Conservation (phyloP, 2,113 vertebrate genomes). For the Phylloscopus trochiloides region DNA sequence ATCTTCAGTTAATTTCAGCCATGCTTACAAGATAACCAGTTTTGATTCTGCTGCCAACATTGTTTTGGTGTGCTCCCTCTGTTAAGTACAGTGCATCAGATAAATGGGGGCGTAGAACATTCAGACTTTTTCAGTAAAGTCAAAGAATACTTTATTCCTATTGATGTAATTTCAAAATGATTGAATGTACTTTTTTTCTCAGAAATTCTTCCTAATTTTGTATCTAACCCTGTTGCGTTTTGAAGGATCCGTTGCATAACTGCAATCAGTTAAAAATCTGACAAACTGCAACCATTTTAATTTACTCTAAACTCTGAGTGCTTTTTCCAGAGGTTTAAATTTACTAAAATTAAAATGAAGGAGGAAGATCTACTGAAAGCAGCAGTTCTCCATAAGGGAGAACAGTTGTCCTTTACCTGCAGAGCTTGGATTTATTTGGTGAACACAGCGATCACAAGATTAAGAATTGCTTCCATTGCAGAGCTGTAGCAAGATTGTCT, state of each 20-base stretch:
- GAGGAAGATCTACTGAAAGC: background rate
- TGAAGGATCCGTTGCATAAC: background rate
- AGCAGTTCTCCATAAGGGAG: background rate
- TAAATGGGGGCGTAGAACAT: background rate
- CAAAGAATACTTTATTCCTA: background rate
- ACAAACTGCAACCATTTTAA: background rate
- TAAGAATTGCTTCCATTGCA: rapidly evolving
- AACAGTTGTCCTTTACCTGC: background rate
- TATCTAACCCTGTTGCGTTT: background rate
- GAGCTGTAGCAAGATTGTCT: background rate
- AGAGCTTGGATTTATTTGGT: background rate
- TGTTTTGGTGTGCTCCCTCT: background rate
- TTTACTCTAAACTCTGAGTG: background rate
- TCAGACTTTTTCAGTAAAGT: background rate
- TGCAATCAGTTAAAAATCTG: background rate
- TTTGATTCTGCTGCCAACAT: background rate
- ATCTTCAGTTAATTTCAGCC: background rate
- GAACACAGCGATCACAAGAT: background rate
- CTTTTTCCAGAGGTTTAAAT: background rate
- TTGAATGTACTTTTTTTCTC: background rate
- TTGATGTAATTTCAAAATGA: background rate
- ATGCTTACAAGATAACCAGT: background rate
- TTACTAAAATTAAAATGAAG: background rate
- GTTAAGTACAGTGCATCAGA: background rate
- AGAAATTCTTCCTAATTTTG: background rate